phyloP scores from a whole-genome alignment of 2,113 vertebrate genomes.

The Colistium nudipinnis region DNA sequence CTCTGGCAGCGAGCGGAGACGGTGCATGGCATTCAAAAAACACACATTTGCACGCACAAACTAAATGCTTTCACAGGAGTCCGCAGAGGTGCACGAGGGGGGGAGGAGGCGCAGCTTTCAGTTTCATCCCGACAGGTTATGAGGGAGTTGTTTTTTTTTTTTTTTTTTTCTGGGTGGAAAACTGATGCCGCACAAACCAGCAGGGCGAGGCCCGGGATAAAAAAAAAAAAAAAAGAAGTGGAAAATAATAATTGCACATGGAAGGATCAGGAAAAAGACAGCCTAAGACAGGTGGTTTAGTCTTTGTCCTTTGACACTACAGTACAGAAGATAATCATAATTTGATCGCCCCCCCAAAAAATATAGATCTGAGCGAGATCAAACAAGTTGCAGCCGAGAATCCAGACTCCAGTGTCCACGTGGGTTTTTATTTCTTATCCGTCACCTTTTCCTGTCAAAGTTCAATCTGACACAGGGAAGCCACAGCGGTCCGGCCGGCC shows the following conservation, averaged over 20 bases:
- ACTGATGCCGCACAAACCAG: not conserved
- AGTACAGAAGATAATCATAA: too few relatives aligned
- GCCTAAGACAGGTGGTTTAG: not conserved
- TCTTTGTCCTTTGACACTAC: too few relatives aligned
- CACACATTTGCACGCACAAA: slow-evolving; percentile 25
- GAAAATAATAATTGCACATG: not conserved
- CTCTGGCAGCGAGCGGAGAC: slow-evolving; percentile 43
- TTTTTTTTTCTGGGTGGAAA: not conserved
- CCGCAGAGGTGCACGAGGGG: not conserved
- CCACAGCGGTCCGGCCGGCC: slow-evolving; percentile 45
- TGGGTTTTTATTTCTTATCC: not conserved
- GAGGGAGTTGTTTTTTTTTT: not conserved
- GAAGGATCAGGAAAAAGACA: slow-evolving; percentile 15
- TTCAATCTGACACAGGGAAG: slow-evolving; percentile 29
- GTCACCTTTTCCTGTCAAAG: slow-evolving; percentile 15
- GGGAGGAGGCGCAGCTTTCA: not conserved
- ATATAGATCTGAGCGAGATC: too few relatives aligned
- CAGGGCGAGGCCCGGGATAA: not conserved
- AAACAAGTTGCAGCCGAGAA: not conserved
- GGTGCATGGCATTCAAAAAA: slow-evolving; percentile 53
- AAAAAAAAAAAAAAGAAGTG: slow-evolving; percentile 2
- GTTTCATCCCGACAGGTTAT: not conserved
- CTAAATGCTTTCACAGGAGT: not conserved
- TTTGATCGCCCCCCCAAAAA: not conserved
- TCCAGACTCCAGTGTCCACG: not conserved